Percentiles rank a stretch among this genome's conserved stretches.
Conservation (phyloP, 2,797 vertebrate genomes). For the Cygnus olor region DNA sequence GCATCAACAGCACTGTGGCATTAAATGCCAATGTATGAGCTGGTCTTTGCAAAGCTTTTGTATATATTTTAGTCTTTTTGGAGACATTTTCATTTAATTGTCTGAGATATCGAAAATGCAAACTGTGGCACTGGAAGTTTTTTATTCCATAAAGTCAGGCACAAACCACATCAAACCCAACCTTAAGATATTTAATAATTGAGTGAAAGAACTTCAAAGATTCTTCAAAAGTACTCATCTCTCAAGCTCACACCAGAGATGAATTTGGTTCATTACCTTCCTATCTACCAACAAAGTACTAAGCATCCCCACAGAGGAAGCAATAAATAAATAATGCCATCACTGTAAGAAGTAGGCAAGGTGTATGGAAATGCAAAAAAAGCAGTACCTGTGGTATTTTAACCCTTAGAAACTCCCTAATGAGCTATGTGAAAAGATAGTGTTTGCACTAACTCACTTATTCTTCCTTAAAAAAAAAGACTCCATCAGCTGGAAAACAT, state of each 20-base stretch:
- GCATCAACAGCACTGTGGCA: background rate
- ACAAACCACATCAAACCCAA: background rate
- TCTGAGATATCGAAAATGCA: background rate
- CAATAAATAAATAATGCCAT: conserved; percentile 4
- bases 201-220: background rate
- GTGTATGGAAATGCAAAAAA: background rate
- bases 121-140: background rate
- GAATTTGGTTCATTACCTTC: background rate
- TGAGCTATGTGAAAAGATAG: background rate
- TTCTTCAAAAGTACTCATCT: background rate
- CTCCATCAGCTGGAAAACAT: background rate
- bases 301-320: background rate
- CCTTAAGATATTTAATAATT: background rate
- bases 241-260: background rate
- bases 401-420: background rate
- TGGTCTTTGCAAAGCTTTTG: background rate
- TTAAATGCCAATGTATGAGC: background rate
- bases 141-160: background rate
- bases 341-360: background rate
- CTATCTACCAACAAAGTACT: background rate
- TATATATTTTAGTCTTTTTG: background rate
- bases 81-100: background rate
- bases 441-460: background rate
- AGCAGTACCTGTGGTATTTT: background rate
- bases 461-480: background rate